These are phyloP conservation scores for Athetis lepigone DNA, from an alignment of 2,888 invertebrate genomes.

Conservation along the genomic window DNA sequence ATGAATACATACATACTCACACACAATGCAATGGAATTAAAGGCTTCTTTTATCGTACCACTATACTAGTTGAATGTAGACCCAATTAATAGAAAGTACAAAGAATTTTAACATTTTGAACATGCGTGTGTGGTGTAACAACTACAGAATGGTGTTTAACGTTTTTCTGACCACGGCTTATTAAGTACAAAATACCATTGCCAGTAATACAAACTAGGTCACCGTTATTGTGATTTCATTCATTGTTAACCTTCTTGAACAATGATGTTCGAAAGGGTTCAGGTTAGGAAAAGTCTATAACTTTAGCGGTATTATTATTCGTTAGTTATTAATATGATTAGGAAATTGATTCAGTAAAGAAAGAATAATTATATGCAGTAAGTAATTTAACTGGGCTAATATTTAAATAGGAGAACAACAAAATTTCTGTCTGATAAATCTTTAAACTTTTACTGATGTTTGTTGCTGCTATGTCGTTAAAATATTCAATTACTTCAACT, in stretches of 20 bases:
- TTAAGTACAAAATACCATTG: conserved; percentile 27
- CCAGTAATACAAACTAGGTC: conserved; percentile 54
- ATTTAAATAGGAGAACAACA: not conserved
- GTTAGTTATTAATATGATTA: conserved; percentile 12
- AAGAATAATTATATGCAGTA: not conserved
- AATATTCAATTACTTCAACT: too few species aligned
- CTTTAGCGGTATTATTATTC: not conserved
- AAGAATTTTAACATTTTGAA: conserved; percentile 11
- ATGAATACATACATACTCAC: conserved; percentile 40
- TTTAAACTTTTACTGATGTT: not conserved
- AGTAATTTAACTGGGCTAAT: not conserved
- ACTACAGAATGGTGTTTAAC: conserved; percentile 22
- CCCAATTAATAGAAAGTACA: conserved; percentile 3
- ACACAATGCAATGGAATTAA: conserved; percentile 48
- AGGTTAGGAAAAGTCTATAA: conserved; percentile 7
- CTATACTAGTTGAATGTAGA: conserved; percentile 19
- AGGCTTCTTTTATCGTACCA: conserved; percentile 34
- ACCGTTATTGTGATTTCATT: conserved; percentile 51
- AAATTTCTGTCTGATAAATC: not conserved
- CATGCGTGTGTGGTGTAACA: conserved; percentile 21
- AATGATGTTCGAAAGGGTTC: conserved; percentile 33
- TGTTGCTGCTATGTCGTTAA: not conserved
- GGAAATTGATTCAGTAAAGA: conserved; percentile 1
- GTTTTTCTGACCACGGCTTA: conserved; percentile 26
- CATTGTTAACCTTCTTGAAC: conserved; percentile 42